Evolutionary conservation across 2,113 vertebrate species (phyloP).

Genomic region (Cryptotis parvus): DNA sequence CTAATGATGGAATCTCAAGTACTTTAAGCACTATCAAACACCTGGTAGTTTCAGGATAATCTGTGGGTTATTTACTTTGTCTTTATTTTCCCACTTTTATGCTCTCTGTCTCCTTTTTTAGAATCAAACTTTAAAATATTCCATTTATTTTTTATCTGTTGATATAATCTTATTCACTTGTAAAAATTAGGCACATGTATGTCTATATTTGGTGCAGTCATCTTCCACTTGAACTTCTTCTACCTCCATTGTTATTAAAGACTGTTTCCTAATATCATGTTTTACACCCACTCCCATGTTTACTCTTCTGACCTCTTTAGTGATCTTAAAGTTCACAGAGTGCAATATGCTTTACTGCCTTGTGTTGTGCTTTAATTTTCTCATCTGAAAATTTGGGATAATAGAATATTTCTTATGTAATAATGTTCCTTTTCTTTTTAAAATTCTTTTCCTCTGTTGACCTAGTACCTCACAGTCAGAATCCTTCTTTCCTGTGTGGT

Average conservation of each 20-base stretch:
- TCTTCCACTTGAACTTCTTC: slow-evolving; percentile 27
- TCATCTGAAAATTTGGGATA: neutral
- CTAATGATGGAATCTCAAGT: slow-evolving; percentile 16
- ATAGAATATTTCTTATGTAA: neutral
- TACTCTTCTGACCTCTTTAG: neutral
- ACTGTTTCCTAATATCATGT: neutral
- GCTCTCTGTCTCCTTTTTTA: neutral
- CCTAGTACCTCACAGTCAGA: neutral
- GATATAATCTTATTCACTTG: neutral
- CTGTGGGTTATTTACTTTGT: neutral
- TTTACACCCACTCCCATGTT: neutral
- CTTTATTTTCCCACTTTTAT: neutral
- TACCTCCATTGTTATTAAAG: slow-evolving; percentile 18
- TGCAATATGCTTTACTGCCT: neutral
- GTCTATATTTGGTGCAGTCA: neutral
- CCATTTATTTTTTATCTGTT: slow-evolving; percentile 23
- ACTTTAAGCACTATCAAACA: neutral
- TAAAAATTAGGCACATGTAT: neutral
- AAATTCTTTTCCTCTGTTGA: neutral
- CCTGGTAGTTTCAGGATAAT: neutral
- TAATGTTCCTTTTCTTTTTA: neutral
- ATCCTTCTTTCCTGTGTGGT: neutral
- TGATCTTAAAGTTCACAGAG: slow-evolving; percentile 4
- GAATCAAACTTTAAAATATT: slow-evolving; percentile 41
- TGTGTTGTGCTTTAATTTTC: neutral